Percentiles rank a stretch among this genome's conserved stretches.
phyloP scores from a whole-genome alignment of 2,113 vertebrate genomes.

The Pleuronectes platessa region DNA sequence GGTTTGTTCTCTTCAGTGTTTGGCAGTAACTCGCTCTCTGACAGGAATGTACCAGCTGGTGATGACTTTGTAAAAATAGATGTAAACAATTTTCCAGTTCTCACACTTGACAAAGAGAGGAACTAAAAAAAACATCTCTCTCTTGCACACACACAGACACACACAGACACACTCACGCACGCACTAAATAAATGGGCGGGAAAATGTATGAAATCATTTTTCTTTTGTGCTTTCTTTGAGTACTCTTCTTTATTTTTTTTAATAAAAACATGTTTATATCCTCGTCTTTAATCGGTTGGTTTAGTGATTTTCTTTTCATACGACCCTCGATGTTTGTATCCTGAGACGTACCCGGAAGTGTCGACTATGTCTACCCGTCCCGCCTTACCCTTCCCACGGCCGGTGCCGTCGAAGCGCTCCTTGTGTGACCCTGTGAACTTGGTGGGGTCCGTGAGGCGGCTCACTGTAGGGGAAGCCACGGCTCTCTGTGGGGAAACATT shows the following conservation, averaged over 20 bases:
- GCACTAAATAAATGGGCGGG: conserved; percentile 61
- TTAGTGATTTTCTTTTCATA: conserved; percentile 94
- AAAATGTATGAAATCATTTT: conserved; percentile 74
- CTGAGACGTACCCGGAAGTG: conserved; percentile 92
- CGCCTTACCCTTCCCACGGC: conserved; percentile 93
- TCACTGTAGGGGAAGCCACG: conserved; percentile 92
- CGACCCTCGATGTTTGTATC: conserved; percentile 94
- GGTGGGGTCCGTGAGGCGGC: conserved; percentile 92
- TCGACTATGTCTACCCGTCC: conserved; percentile 94
- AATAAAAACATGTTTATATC: conserved; percentile 72
- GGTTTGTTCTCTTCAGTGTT: conserved; percentile 62
- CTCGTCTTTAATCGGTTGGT: conserved; percentile 47
- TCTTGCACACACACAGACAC: conserved; percentile 32
- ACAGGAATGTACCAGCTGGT: conserved; percentile 84
- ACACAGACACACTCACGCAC: not conserved
- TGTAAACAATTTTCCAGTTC: conserved; percentile 87
- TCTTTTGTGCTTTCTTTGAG: conserved; percentile 77
- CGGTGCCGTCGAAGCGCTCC: conserved; percentile 92
- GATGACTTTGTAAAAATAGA: conserved; percentile 80
- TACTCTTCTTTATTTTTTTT: conserved; percentile 33
- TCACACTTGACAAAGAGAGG: conserved; percentile 75
- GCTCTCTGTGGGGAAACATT: conserved; percentile 83
- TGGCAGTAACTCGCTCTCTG: conserved; percentile 72
- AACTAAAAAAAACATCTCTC: conserved; percentile 66
- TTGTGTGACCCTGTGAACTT: conserved; percentile 98